Base-by-base conservation (phyloP, 2,113 vertebrate genomes). In the Myotis davidii region DNA sequence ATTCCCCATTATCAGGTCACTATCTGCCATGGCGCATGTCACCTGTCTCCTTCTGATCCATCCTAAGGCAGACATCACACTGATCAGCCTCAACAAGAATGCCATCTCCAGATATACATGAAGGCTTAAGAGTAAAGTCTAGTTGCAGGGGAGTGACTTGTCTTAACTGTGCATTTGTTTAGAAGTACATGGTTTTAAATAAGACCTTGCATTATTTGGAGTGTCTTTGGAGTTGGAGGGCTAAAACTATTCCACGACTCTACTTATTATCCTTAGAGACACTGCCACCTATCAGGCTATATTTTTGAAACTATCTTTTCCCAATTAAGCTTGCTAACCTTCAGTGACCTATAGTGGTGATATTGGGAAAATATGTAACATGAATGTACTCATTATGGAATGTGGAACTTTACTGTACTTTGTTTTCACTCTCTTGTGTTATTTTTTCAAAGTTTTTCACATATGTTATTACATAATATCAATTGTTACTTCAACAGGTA, bases 261-360 rank as follows among this genome's bases (percentile, higher is more conserved):
- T 27, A 37, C 18, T 88, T 37, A 59, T 76, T 81, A 59, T 32
- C 70, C 18, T 25, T 54, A 29, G 65, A 56, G 50, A 77, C 67
- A 77, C 5, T 79, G 34, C 18, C 20, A 81, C 34, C 48, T 78
- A 65, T 74, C 48, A 84, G 59, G 52, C 48, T 97, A 94, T 23
- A 17, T 12, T 45, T 96, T 77, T 93, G 84, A 94, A 96, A 59
- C 5, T 45, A 16, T 39, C 5, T 67, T 42, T 20, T 88, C 88
- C 7, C 54, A 96, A 52, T 72, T 92, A 95, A 96, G 1, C 13
- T 54, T 67, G 90, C 81, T 96, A 37, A 48, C 21, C 12, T 52
- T 90, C 13, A 27, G 34, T 85, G n/a, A 27, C 39, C 13, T 25
- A 76, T 3, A 14, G 65, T 59, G 48, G n/a, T 67, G 39, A 52